Evolutionary conservation across 1,140 invertebrate genomes (phyloP).

Genomic region (Lepidurus apus): DNA sequence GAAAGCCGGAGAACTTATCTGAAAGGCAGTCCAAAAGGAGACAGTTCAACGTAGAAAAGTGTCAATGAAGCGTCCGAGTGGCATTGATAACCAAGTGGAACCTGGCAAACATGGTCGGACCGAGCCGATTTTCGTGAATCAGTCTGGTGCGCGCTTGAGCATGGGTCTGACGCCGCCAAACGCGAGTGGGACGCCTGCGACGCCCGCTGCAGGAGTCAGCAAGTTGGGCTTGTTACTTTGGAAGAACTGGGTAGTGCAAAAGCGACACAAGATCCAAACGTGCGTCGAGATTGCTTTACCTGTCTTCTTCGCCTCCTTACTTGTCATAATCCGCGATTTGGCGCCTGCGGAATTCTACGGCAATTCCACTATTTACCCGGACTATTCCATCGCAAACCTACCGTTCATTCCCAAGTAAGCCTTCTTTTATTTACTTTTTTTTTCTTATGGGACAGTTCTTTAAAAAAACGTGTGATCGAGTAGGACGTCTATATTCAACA

Average conservation of each 20-base stretch:
- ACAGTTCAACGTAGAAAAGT: background rate
- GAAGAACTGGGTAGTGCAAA: conserved; percentile 78
- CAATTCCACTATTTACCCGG: conserved; percentile 48
- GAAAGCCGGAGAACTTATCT: background rate
- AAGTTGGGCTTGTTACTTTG: conserved; percentile 62
- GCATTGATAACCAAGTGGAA: background rate
- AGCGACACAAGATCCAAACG: conserved; percentile 64
- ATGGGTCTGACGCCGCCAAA: background rate
- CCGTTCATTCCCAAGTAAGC: conserved; percentile 38
- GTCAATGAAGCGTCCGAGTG: conserved; percentile 20
- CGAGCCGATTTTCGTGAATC: conserved; percentile 10
- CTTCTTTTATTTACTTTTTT: background rate
- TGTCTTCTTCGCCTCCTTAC: conserved; percentile 61
- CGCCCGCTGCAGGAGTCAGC: conserved; percentile 33
- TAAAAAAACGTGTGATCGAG: background rate
- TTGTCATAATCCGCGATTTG: conserved; percentile 55
- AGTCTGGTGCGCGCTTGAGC: background rate
- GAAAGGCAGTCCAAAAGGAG: background rate
- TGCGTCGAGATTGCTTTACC: conserved; percentile 62
- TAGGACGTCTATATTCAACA: conserved; percentile 22
- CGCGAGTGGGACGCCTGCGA: background rate
- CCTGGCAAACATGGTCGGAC: background rate
- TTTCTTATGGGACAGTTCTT: background rate
- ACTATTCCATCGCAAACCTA: conserved; percentile 43
- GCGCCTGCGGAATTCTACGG: conserved; percentile 41